These are phyloP conservation scores for Neodon shergylaensis DNA, from an alignment of 2,113 vertebrate genomes.

Conservation along the genomic window DNA sequence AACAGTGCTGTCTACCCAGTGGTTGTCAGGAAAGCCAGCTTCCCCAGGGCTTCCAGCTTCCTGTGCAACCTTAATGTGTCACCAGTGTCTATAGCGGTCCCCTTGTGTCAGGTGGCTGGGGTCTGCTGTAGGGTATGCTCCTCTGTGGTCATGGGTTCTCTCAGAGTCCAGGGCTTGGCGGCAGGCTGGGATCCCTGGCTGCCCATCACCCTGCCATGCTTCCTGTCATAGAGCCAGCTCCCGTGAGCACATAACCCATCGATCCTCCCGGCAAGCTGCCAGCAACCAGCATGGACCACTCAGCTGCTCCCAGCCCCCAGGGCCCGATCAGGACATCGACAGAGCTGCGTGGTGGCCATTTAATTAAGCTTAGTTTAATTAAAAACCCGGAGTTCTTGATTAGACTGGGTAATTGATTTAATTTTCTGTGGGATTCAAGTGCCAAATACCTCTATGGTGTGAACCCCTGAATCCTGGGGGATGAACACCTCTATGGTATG, in stretches of 20 bases:
- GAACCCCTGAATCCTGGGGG: conserved; percentile 15
- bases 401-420: conserved; percentile 97
- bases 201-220: too few relatives aligned
- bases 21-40: not conserved
- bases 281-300: not conserved
- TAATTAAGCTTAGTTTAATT: conserved; percentile 99
- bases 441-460: conserved; percentile 42
- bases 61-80: not conserved
- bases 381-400: conserved; percentile 93
- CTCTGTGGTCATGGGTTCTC: fast-evolving
- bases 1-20: not conserved
- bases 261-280: not conserved
- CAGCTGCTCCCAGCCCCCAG: conserved; percentile 77
- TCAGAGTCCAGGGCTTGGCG: too few relatives aligned
- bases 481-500: not conserved
- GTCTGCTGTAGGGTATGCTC: too few relatives aligned
- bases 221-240: not conserved
- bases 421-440: conserved; percentile 88
- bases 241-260: not conserved
- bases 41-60: not conserved
- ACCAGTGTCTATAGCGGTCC: not conserved
- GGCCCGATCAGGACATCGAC: conserved; percentile 86
- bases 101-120: not conserved
- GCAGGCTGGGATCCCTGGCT: not conserved
- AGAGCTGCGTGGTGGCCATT: conserved; percentile 77